These are phyloP conservation scores for Hoplostethus mediterraneus DNA, from an alignment of 2,797 vertebrate species.

Conservation along the genomic window DNA sequence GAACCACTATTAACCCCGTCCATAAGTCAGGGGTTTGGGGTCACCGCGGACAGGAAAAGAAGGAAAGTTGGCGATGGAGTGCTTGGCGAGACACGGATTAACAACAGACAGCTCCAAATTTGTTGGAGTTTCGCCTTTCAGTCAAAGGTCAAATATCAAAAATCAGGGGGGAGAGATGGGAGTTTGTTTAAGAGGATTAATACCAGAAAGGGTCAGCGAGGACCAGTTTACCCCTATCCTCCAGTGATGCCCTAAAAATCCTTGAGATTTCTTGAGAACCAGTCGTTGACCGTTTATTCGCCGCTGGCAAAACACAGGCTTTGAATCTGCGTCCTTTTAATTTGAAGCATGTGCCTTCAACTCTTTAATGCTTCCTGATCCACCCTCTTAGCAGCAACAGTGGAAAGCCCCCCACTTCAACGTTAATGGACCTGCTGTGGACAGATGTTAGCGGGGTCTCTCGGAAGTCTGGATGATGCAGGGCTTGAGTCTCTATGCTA, in stretches of 20 bases:
- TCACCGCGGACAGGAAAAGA: constrained; percentile 12
- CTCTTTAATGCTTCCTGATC: constrained; percentile 69
- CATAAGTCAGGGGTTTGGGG: constrained; percentile 35
- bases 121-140: constrained; percentile 27
- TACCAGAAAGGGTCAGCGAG: constrained; percentile 34
- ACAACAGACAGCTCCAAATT: constrained; percentile 40
- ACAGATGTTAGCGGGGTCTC: constrained; percentile 69
- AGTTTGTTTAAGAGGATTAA: constrained; percentile 73
- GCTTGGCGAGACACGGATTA: constrained; percentile 55
- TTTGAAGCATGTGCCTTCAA: constrained; percentile 58
- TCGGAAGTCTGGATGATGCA: constrained; percentile 67
- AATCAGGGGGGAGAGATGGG: constrained; percentile 23
- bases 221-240: constrained; percentile 50
- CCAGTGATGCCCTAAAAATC: constrained; percentile 56
- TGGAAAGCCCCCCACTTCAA: constrained; percentile 45
- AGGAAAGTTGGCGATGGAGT: constrained; percentile 47
- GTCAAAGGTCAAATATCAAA: constrained; percentile 64
- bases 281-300: constrained; percentile 47
- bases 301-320: constrained; percentile 41
- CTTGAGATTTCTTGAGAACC: constrained; percentile 51
- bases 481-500: constrained; percentile 60
- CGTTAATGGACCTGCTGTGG: constrained; percentile 55
- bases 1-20: constrained; percentile 49
- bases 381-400: constrained; percentile 42
- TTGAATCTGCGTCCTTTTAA: constrained; percentile 53